Evolutionary conservation across 2,113 vertebrate genomes (phyloP).

Genomic region (Anthoscopus minutus): DNA sequence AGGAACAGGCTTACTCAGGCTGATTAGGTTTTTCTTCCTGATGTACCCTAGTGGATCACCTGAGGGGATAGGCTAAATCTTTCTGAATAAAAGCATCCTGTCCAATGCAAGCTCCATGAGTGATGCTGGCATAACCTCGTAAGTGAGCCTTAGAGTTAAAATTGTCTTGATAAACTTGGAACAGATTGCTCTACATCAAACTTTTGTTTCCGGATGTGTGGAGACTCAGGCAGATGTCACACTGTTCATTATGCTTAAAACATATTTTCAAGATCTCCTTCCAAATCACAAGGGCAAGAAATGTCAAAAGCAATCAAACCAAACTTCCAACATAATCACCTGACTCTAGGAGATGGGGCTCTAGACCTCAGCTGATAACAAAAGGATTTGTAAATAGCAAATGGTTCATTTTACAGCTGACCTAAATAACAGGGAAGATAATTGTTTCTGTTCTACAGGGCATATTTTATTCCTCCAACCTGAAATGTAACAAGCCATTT

Average conservation of each 20-base stretch:
- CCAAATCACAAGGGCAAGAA: slow-evolving; percentile 21
- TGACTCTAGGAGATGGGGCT: slow-evolving; percentile 1
- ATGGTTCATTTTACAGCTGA: background rate
- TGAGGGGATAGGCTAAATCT: background rate
- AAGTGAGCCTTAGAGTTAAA: background rate
- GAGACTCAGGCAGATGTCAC: background rate
- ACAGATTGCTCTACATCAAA: background rate
- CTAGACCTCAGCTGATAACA: slow-evolving; percentile 2
- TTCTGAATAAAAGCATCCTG: background rate
- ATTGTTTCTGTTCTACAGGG: background rate
- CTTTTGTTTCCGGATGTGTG: background rate
- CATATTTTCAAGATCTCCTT: slow-evolving; percentile 25
- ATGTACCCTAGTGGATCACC: background rate
- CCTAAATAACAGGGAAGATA: background rate
- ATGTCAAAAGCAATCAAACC: background rate
- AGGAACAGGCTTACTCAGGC: background rate
- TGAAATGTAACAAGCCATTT: background rate
- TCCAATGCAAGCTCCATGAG: background rate
- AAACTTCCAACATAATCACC: background rate
- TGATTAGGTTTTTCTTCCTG: background rate
- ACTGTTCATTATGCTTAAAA: background rate
- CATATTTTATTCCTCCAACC: background rate
- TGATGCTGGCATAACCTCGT: fast-evolving
- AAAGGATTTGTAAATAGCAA: background rate
- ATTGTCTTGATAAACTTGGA: slow-evolving; percentile 11